Evolutionary conservation across 2,888 invertebrate species (phyloP).

Genomic region (Athalia circularis): DNA sequence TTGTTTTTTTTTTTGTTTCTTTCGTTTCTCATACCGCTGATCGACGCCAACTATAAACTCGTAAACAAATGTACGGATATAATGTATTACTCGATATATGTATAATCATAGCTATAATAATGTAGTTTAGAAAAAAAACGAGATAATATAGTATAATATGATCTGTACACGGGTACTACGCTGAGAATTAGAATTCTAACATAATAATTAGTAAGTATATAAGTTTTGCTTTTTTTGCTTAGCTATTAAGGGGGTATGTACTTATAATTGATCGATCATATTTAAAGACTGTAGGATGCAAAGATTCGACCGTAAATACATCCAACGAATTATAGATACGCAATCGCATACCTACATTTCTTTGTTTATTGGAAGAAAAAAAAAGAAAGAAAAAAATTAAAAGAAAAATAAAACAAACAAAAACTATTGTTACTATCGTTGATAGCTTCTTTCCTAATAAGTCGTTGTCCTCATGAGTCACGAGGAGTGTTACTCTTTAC

Average conservation of each 20-base stretch:
- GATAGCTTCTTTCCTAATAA: no score
- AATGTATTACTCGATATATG: conserved; percentile 26
- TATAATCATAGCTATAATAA: conserved; percentile 37
- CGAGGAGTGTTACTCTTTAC: background rate
- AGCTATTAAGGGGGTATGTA: background rate
- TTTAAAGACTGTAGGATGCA: conserved; percentile 13
- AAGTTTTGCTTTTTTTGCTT: conserved; percentile 41
- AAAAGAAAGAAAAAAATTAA: background rate
- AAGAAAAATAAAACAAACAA: no score
- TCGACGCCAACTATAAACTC: conserved; percentile 14
- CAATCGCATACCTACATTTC: no score
- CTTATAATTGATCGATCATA: conserved; percentile 16
- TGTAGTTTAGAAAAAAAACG: conserved; percentile 19
- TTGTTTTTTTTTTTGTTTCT: background rate
- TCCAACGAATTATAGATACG: background rate
- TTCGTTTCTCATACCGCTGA: conserved; percentile 18
- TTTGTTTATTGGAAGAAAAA: background rate
- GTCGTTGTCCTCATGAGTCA: no score
- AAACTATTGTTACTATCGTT: no score
- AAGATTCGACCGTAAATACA: conserved; percentile 11
- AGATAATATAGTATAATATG: conserved; percentile 36
- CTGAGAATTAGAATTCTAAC: conserved; percentile 34
- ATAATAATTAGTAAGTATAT: conserved; percentile 44
- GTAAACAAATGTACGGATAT: conserved; percentile 20
- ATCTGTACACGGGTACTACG: conserved; percentile 45